These are phyloP conservation scores for Propithecus coquereli DNA, from an alignment of 2,113 vertebrate species.

Conservation along the genomic window DNA sequence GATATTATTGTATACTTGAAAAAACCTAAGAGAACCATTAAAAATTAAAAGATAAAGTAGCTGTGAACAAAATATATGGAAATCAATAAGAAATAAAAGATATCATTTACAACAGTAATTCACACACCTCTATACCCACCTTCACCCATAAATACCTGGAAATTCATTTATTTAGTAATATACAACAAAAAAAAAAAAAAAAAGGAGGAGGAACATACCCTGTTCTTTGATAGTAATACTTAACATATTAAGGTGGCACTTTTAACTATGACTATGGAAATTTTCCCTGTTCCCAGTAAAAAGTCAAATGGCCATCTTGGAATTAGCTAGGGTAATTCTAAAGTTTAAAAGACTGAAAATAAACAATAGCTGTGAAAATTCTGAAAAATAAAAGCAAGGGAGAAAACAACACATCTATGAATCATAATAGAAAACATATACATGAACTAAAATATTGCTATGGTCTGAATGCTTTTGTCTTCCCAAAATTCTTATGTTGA, in stretches of 20 bases:
- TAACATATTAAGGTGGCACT: not conserved
- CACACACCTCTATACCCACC: too few relatives aligned
- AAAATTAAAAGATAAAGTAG: not conserved
- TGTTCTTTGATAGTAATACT: not conserved
- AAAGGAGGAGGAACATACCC: rapidly evolving
- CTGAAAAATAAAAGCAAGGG: not conserved
- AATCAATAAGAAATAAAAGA: not conserved
- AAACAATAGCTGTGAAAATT: not conserved
- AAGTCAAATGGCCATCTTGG: not conserved
- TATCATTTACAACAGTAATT: not conserved
- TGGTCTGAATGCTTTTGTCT: not conserved
- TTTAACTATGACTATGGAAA: not conserved
- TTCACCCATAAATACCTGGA: not conserved
- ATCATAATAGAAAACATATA: not conserved
- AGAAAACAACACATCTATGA: not conserved
- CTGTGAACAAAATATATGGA: not conserved
- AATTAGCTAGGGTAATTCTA: not conserved
- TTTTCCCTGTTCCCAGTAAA: not conserved
- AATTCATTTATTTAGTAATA: not conserved
- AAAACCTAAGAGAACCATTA: not conserved
- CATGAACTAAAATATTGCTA: not conserved
- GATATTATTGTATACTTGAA: not conserved
- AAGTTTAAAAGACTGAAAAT: not conserved
- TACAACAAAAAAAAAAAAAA: too few relatives aligned
- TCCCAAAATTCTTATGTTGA: not conserved